Evolutionary conservation across 2,113 vertebrate species (phyloP), one percentile per base, ranked within the genome.

Genomic region (Oryzias curvinotus): DNA sequence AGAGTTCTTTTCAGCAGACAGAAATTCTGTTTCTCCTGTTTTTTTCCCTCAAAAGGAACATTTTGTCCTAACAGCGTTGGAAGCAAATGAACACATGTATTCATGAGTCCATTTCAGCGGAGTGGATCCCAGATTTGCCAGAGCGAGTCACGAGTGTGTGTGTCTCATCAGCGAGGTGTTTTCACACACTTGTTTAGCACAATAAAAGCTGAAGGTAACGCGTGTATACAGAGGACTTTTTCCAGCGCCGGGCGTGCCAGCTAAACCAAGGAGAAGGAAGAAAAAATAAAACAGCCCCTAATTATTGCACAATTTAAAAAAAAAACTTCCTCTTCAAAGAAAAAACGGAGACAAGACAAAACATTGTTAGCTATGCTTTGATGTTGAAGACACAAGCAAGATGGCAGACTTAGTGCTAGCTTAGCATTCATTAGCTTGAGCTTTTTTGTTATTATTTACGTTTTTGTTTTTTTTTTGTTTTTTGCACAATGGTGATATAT

Each of bases 241-340:
- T 48, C 53, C 16, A 4, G 8, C 0, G 42, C 47, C 41, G 47
- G 21, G 41, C 52, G 63, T 71, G 42, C 55, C 60, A 53, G 56
- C 52, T 14, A 61, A 54, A 36, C 48, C 30, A 47, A 46, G 25
- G 6, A 12, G 14, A 55, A 42, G 5, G 41, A 14, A 54, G 17
- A 54, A 5, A 44, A 6, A 45, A 57, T 5, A 14, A 44, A 28
- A 16, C 16, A 16, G 17, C 17, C 16, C 3, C 10, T 4, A 13
- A n/a, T 87, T 45, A 85, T 85, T n/a, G n/a, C n/a, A n/a, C n/a
- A n/a, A n/a, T n/a, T 87, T 72, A 89, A 84, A 81, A 7, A 87
- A 73, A 0, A 47, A 71, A 63, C 68, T 61, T 75, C 65, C n/a
- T n/a, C n/a, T n/a, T n/a, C n/a, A 1, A n/a, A 52, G 50, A 42